Evolutionary conservation across 2,113 vertebrate species (phyloP), one percentile per base, ranked within the genome.

Genomic region (Apistogramma diplotaenia): DNA sequence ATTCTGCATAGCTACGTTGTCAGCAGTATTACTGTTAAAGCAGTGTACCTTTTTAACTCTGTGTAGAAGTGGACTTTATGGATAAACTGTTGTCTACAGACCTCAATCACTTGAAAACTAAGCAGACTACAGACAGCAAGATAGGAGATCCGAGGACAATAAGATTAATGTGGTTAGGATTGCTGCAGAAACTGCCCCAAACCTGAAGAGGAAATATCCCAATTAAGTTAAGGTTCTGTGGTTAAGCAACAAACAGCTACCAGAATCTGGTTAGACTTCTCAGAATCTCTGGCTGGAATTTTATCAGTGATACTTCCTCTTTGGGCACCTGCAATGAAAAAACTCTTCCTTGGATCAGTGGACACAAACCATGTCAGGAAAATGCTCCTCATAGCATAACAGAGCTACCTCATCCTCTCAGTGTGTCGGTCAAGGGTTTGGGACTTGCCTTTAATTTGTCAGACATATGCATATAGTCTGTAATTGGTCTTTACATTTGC

Each of bases 251-350:
- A 40, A 62, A 3, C 8, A 4, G 19, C 83, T 43, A 13, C 3
- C 2, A 70, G n/a, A 76, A 35, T 85, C 78, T 35, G 37, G 27
- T 72, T n/a, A 2, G 49, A 10, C 71, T 46, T 84, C 72, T 79
- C 4, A 3, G 56, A 77, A 25, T 27, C 4, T 37, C 19, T 4
- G 3, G 12, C 77, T 67, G 81, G 76, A 78, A 83, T 71, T 70
- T 83, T 13, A 46, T 27, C 35, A 67, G 4, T 3, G 8, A 11
- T 46, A 49, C 61, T 81, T 87, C 85, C 81, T 88, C 13, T 55
- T 85, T 3, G 33, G 8, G 33, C 33, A 33, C 33, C 8, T 9
- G 33, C 9, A 35, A 8, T 35, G 33, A 35, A 35, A 35, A 35
- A 35, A 2, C 33, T 35, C 15, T 43, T 67, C 23, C 23, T 37